These are phyloP conservation scores for Callinectes sapidus DNA, from an alignment of 2,888 invertebrate genomes.

Conservation along the genomic window DNA sequence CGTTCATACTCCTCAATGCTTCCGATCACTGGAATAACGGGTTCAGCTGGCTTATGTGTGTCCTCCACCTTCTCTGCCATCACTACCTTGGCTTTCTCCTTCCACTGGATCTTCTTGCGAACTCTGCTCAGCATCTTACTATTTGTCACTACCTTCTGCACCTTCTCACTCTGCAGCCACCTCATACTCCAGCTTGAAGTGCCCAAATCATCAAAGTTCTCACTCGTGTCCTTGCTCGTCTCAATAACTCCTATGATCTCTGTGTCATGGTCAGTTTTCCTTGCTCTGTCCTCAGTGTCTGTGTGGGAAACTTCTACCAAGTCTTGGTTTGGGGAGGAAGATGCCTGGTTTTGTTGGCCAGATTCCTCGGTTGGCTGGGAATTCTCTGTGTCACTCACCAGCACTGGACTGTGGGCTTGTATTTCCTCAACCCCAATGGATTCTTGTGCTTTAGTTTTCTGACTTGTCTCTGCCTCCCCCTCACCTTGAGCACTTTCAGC, in stretches of 20 bases:
- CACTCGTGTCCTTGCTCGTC: slow-evolving; percentile 50
- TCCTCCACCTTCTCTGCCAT: slow-evolving; percentile 61
- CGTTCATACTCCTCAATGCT: slow-evolving; percentile 74
- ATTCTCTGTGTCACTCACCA: slow-evolving; percentile 40
- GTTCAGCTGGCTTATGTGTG: slow-evolving; percentile 45
- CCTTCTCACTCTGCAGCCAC: slow-evolving; percentile 74
- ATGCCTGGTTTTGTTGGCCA: not conserved
- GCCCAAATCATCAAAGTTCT: slow-evolving; percentile 57
- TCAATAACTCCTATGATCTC: slow-evolving; percentile 72
- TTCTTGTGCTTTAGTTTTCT: not conserved
- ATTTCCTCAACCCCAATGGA: not conserved
- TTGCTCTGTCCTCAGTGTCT: not conserved
- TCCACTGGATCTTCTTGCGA: slow-evolving; percentile 73
- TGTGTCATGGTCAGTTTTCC: slow-evolving; percentile 45
- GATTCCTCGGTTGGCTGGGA: slow-evolving; percentile 5
- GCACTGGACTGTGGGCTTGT: not conserved
- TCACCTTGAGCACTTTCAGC: slow-evolving; percentile 38
- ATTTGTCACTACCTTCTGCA: slow-evolving; percentile 74
- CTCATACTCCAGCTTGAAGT: slow-evolving; percentile 74
- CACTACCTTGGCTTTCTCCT: slow-evolving; percentile 58
- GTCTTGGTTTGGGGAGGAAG: slow-evolving; percentile 3
- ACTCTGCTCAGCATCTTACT: slow-evolving; percentile 74
- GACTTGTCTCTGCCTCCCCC: not conserved
- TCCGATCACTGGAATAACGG: slow-evolving; percentile 74
- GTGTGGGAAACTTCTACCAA: slow-evolving; percentile 19